Percentiles rank a stretch among this genome's conserved stretches.
These are phyloP conservation scores for Azemiops feae DNA, from an alignment of 2,113 vertebrate species.

Conservation along the genomic window DNA sequence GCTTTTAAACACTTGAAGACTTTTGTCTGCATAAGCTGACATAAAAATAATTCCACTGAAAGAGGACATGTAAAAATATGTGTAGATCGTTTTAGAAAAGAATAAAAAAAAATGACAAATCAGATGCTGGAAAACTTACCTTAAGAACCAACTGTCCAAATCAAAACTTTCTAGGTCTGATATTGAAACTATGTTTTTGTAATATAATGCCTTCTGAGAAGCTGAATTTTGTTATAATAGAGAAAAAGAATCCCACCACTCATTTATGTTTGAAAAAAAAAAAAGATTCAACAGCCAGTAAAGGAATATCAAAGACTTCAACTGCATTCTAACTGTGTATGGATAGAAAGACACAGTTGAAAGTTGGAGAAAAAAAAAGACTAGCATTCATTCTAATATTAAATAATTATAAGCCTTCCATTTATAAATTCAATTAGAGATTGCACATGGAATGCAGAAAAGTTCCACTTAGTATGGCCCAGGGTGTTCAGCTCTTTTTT, in stretches of 20 bases:
- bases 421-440: neutral
- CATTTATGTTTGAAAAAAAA: too few relatives aligned
- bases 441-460: neutral
- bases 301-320: neutral
- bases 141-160: neutral
- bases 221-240: neutral
- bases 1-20: slow-evolving; percentile 34
- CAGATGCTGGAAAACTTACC: slow-evolving; percentile 11
- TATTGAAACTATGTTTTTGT: neutral
- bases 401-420: neutral
- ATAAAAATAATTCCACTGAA: slow-evolving; percentile 39
- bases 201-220: neutral
- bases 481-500: neutral
- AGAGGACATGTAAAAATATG: slow-evolving; percentile 42
- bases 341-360: neutral
- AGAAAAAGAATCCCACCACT: neutral
- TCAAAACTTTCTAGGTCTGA: slow-evolving; percentile 20
- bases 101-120: neutral
- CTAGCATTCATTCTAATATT: neutral
- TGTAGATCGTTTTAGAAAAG: slow-evolving; percentile 13
- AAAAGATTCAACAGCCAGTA: too few relatives aligned
- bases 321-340: neutral
- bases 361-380: neutral
- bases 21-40: slow-evolving; percentile 47
- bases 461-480: neutral